Evolutionary conservation across 2,797 vertebrate genomes (phyloP), one percentile per base, ranked within the genome.

Genomic region (Graptemys geographica): DNA sequence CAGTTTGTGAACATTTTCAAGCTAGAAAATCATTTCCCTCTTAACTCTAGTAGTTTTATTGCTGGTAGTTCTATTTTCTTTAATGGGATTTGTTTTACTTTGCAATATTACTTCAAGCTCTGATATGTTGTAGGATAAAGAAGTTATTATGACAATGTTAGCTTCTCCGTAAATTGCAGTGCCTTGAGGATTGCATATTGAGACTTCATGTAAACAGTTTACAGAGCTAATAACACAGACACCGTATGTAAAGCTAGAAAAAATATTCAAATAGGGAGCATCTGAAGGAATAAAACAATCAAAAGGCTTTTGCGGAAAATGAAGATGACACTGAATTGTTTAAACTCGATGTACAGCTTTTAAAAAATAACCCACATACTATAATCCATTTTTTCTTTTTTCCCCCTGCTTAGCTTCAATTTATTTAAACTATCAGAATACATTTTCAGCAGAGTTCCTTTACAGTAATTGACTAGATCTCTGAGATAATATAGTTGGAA

Each of bases 211-310:
- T 95, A 97, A 96, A 97, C 96, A 96, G 93, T 97, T 96, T 96
- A 83, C 95, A 95, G 96, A 95, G 93, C 95, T 97, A 93, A 96
- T 96, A 97, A 94, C 78, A 83, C 44, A 92, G 94, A 96, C 88
- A 82, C 95, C n/a, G 31, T 78, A 90, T 89, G 86, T 96, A 96
- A 96, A 92, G 85, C 92, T 91, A 88, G 93, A 95, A 95, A 83
- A 87, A 95, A 94, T 91, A 97, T 94, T 97, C 97, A 97, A 98
- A 94, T 95, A 96, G 83, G 95, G 81, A 89, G 93, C 82, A 95
- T 96, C 93, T 97, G 95, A 92, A 97, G 88, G 89, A 95, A 87
- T 97, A 96, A 97, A 98, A 97, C 95, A 96, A 98, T 97, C 95
- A 94, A 92, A 96, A 97, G 96, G 93, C 96, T 97, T 98, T 84